These are phyloP conservation scores for Tychaedon coryphoeus DNA, from an alignment of 2,113 vertebrate species.

Conservation along the genomic window DNA sequence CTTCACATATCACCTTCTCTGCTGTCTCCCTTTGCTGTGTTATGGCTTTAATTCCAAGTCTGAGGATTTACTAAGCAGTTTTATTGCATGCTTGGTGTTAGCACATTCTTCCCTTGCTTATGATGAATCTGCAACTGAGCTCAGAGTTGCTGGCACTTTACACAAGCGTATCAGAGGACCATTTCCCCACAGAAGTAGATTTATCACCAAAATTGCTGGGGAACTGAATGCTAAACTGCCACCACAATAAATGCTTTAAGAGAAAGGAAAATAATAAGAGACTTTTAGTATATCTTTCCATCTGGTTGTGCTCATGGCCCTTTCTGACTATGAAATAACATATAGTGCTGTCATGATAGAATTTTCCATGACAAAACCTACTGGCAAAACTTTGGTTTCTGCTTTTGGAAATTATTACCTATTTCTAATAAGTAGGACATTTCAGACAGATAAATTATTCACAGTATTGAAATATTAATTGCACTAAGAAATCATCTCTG, in stretches of 20 bases:
- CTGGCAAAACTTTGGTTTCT: not conserved
- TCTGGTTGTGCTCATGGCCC: not conserved
- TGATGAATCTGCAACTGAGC: not conserved
- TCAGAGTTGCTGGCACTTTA: not conserved
- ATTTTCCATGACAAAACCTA: not conserved
- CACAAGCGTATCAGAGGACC: not conserved
- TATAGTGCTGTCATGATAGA: rapidly evolving
- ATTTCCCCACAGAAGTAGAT: not conserved
- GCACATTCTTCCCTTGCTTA: not conserved
- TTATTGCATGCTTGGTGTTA: not conserved
- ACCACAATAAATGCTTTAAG: not conserved
- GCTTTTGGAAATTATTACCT: not conserved
- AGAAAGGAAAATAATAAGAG: not conserved
- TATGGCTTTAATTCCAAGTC: not conserved
- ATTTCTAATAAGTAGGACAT: not conserved
- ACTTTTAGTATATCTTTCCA: not conserved
- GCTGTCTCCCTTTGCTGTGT: not conserved
- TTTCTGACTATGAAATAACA: not conserved
- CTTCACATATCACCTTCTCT: not conserved
- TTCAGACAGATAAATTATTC: not conserved
- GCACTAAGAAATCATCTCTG: not conserved
- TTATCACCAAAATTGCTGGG: not conserved
- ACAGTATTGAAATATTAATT: not conserved
- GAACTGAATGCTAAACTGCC: not conserved
- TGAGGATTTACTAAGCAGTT: not conserved